Percentiles rank a stretch among this genome's conserved stretches.
Conservation (phyloP, 2,888 invertebrate genomes). For the Hirtodrosophila trivittata region DNA sequence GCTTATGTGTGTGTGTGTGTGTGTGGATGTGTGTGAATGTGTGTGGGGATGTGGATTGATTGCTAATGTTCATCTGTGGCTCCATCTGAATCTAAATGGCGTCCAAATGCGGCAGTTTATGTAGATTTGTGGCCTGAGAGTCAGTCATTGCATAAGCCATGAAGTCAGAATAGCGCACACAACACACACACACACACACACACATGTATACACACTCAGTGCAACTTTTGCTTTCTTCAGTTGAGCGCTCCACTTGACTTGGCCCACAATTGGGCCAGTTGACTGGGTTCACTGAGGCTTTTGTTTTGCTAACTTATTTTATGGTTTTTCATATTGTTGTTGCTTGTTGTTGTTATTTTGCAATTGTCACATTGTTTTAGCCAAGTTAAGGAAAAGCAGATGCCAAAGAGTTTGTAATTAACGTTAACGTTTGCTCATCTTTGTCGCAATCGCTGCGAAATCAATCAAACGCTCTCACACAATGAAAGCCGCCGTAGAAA, state of each 20-base stretch:
- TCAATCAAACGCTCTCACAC: conserved; percentile 35
- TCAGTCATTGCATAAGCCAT: conserved; percentile 41
- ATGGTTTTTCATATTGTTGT: conserved; percentile 45
- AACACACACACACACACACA: conserved; percentile 14
- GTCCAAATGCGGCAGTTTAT: conserved; percentile 42
- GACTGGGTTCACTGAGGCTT: conserved; percentile 28
- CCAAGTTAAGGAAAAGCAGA: conserved; percentile 30
- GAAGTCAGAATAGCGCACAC: conserved; percentile 35
- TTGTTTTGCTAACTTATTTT: conserved; percentile 69
- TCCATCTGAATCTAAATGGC: conserved; percentile 48
- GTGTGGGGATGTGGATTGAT: conserved; percentile 67
- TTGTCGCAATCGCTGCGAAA: conserved; percentile 51
- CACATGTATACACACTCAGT: neutral
- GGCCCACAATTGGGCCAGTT: conserved; percentile 43
- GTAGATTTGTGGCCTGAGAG: conserved; percentile 30
- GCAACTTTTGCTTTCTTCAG: conserved; percentile 67
- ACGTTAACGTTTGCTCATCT: conserved; percentile 38
- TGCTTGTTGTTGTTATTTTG: conserved; percentile 38
- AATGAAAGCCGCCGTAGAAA: neutral
- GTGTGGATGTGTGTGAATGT: conserved; percentile 60
- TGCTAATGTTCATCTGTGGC: conserved; percentile 66
- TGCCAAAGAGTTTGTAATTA: conserved; percentile 51
- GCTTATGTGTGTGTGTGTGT: conserved; percentile 23
- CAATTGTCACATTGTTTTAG: conserved; percentile 73
- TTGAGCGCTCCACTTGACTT: conserved; percentile 53